Evolutionary conservation across 2,888 invertebrate species (phyloP).

Genomic region (Lingula anatina): DNA sequence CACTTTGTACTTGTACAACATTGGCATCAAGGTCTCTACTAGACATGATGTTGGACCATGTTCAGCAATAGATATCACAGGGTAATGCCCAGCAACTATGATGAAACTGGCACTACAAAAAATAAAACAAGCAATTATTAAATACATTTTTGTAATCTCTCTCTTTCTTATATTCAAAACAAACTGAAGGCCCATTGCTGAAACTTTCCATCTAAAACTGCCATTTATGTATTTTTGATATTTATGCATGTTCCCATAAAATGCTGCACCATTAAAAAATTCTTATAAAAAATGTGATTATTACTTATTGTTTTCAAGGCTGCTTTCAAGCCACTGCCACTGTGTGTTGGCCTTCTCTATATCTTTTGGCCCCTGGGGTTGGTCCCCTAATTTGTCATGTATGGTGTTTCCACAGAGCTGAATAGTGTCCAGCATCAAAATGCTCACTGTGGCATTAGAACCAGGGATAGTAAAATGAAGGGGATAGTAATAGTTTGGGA

Average conservation of each 20-base stretch:
- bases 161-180: too few relatives aligned
- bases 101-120: constrained; percentile 52
- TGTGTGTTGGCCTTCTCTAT: constrained; percentile 33
- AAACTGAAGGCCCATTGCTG: too few relatives aligned
- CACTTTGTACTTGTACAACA: constrained; percentile 52
- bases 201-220: too few relatives aligned
- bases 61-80: constrained; percentile 53
- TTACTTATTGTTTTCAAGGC: constrained; percentile 42
- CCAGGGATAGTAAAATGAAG: constrained; percentile 37
- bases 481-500: constrained; percentile 53
- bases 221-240: too few relatives aligned
- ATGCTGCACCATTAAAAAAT: too few relatives aligned
- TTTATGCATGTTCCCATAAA: too few relatives aligned
- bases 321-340: constrained; percentile 51
- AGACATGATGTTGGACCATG: constrained; percentile 56
- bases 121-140: too few relatives aligned
- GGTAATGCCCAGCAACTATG: constrained; percentile 55
- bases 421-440: constrained; percentile 56
- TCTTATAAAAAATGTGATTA: too few relatives aligned
- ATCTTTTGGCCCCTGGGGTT: constrained; percentile 30
- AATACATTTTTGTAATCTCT: too few relatives aligned
- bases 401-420: constrained; percentile 53
- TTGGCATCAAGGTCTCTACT: constrained; percentile 46
- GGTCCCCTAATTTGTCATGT: constrained; percentile 21
- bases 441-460: constrained; percentile 37